Conservation (phyloP, 2,113 vertebrate genomes). For the Siphamia tubifer region DNA sequence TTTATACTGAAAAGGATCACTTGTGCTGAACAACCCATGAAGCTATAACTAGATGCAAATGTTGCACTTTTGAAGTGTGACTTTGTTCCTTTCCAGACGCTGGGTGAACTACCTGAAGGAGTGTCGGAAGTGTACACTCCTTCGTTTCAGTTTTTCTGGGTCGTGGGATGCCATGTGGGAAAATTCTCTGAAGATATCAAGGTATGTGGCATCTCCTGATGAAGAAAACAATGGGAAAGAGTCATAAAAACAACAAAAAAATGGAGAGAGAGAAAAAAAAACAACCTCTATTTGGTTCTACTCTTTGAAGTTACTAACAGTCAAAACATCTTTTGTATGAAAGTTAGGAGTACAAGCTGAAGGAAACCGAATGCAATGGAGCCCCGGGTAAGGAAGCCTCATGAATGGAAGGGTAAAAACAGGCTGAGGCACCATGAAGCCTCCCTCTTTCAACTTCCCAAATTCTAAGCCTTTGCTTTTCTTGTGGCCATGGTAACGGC, state of each 20-base stretch:
- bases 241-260: not conserved
- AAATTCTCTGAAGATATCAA: conserved; percentile 90
- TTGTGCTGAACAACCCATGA: not conserved
- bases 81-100: not conserved
- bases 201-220: conserved; percentile 87
- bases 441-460: conserved; percentile 47
- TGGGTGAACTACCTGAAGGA: conserved; percentile 79
- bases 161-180: conserved; percentile 92
- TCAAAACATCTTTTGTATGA: conserved; percentile 26
- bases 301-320: no score
- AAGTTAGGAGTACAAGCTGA: not conserved
- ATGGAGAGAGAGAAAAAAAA: not conserved
- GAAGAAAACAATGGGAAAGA: not conserved
- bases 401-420: conserved; percentile 38
- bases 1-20: not conserved
- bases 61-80: conserved; percentile 38
- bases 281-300: no score
- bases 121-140: conserved; percentile 85
- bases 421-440: conserved; percentile 42
- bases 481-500: conserved; percentile 58
- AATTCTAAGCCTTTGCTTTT: conserved; percentile 57
- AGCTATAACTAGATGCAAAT: not conserved
- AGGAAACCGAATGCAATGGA: not conserved
- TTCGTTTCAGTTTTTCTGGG: conserved; percentile 85
- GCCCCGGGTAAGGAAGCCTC: not conserved